These are phyloP conservation scores for Rhagoletis zephyria DNA, from an alignment of 1,140 invertebrate genomes.

Conservation along the genomic window DNA sequence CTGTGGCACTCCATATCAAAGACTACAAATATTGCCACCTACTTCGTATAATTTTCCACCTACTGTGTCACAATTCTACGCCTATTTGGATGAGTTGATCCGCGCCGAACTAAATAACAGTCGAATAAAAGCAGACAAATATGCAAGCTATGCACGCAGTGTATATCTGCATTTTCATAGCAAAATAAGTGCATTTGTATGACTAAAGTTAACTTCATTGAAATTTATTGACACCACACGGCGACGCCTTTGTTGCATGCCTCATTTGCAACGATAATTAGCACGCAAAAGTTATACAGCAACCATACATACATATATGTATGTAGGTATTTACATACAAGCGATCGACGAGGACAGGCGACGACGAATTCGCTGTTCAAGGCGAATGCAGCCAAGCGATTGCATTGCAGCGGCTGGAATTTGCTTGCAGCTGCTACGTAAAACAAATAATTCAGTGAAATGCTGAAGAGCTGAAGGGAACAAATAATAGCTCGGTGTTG, in stretches of 20 bases:
- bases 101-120: background rate
- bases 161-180: background rate
- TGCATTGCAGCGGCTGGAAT: no score
- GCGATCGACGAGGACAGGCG: background rate
- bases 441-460: background rate
- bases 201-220: slow-evolving; percentile 22
- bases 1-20: background rate
- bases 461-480: background rate
- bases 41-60: slow-evolving; percentile 26
- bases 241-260: slow-evolving; percentile 51
- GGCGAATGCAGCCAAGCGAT: no score
- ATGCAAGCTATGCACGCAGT: background rate
- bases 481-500: background rate
- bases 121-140: background rate
- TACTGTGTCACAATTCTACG: background rate
- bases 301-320: background rate
- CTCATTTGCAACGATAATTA: slow-evolving; percentile 51
- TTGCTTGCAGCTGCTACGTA: background rate
- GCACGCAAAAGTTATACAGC: background rate
- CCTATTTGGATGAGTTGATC: background rate
- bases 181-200: background rate
- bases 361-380: background rate
- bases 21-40: background rate
- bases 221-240: slow-evolving; percentile 50
- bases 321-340: background rate